A percentile compares a stretch with the other conserved stretches of the same genome.
Evolutionary conservation across 2,113 vertebrate species (phyloP).

Genomic region (Sarotherodon lohbergeri): DNA sequence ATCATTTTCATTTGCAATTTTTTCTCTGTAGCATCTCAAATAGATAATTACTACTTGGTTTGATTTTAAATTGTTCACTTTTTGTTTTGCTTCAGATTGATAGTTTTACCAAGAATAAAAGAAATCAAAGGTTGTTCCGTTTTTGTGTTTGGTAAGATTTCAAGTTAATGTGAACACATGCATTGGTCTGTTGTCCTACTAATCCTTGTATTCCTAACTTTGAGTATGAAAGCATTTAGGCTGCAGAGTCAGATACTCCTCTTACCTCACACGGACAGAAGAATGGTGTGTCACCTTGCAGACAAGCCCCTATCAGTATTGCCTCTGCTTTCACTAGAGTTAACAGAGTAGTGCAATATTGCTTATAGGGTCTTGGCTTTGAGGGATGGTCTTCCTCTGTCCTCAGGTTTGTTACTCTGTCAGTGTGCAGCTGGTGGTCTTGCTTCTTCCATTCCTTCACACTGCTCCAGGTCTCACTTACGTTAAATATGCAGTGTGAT

Average conservation of each 20-base stretch:
- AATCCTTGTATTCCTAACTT: background rate
- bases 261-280: background rate
- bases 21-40: background rate
- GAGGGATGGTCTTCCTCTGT: constrained; percentile 51
- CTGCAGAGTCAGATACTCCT: background rate
- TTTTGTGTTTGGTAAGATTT: background rate
- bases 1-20: background rate
- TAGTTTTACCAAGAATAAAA: background rate
- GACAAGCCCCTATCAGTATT: constrained; percentile 92
- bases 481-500: background rate
- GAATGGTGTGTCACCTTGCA: constrained; percentile 61
- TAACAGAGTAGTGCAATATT: constrained; percentile 94
- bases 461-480: background rate
- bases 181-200: background rate
- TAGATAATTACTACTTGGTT: background rate
- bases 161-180: background rate
- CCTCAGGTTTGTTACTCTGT: background rate
- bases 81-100: background rate
- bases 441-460: background rate
- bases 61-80: background rate
- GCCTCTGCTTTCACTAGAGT: constrained; percentile 86
- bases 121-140: background rate
- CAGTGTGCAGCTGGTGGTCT: background rate
- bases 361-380: constrained; percentile 95
- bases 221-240: background rate